Evolutionary conservation across 2,113 vertebrate species (phyloP).

Genomic region (Lynx canadensis): DNA sequence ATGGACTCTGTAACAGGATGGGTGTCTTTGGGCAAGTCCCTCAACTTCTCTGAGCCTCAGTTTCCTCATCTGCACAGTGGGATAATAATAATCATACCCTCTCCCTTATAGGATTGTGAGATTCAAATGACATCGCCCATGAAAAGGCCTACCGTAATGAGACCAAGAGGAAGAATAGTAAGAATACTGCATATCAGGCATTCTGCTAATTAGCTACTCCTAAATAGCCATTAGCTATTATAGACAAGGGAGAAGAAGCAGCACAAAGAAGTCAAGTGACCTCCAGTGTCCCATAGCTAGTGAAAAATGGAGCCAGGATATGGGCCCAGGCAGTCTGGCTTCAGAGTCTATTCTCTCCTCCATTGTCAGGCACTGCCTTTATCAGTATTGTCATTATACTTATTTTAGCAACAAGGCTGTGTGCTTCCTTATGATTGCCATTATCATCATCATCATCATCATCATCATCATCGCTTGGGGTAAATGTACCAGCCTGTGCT

Average conservation of each 20-base stretch:
- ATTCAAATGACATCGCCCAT: not conserved
- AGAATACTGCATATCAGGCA: not conserved
- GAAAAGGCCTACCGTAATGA: not conserved
- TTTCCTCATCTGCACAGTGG: slow-evolving; percentile 31
- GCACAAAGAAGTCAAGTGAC: not conserved
- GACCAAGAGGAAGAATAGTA: not conserved
- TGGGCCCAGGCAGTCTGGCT: not conserved
- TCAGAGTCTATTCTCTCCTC: not conserved
- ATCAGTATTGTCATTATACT: not conserved
- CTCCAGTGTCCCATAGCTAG: not conserved
- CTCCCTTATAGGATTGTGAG: not conserved
- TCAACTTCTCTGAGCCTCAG: not conserved
- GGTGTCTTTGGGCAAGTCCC: not conserved
- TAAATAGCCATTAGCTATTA: not conserved
- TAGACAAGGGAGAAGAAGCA: not conserved
- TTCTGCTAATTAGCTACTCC: not conserved
- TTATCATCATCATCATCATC: not conserved
- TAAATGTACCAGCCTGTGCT: not conserved
- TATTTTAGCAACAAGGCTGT: not conserved
- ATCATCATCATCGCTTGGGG: not conserved
- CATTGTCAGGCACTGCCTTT: not conserved
- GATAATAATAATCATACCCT: not conserved
- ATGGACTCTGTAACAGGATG: not conserved
- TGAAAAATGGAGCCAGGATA: not conserved
- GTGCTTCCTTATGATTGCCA: not conserved